Percentiles rank a stretch among this genome's conserved stretches.
Conservation (phyloP, 2,113 vertebrate genomes). For the Scartelaos histophorus region DNA sequence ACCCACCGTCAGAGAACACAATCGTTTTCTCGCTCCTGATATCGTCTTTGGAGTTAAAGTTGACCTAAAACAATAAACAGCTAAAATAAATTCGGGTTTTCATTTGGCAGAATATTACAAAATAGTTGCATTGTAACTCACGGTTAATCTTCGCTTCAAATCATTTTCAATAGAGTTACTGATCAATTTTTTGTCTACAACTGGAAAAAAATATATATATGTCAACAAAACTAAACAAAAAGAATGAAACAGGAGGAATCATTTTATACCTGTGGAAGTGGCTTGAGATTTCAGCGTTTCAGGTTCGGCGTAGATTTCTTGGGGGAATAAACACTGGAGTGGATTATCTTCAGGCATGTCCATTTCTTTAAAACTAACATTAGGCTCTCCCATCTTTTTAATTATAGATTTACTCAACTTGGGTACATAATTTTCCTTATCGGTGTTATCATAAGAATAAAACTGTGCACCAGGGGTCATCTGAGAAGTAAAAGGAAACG, state of each 20-base stretch:
- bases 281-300: conserved; percentile 16
- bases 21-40: conserved; percentile 75
- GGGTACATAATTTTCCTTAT: conserved; percentile 65
- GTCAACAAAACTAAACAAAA: not conserved
- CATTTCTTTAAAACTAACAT: conserved; percentile 39
- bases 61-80: conserved; percentile 39
- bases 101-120: not conserved
- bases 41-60: conserved; percentile 24
- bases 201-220: not conserved
- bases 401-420: conserved; percentile 9
- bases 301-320: conserved; percentile 30
- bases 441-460: conserved; percentile 54
- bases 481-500: conserved; percentile 23
- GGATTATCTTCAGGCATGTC: conserved; percentile 38
- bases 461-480: conserved; percentile 19
- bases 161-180: not conserved
- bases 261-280: conserved; percentile 34
- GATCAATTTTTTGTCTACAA: not conserved
- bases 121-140: not conserved
- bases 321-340: conserved; percentile 48
- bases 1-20: conserved; percentile 78
- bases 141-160: not conserved
- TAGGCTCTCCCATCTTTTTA: conserved; percentile 11
- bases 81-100: too few relatives aligned
- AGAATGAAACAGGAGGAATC: not conserved